A percentile compares a stretch with the other conserved stretches of the same genome.
These are phyloP conservation scores for Camelus bactrianus DNA, from an alignment of 2,113 vertebrate species.

Conservation along the genomic window DNA sequence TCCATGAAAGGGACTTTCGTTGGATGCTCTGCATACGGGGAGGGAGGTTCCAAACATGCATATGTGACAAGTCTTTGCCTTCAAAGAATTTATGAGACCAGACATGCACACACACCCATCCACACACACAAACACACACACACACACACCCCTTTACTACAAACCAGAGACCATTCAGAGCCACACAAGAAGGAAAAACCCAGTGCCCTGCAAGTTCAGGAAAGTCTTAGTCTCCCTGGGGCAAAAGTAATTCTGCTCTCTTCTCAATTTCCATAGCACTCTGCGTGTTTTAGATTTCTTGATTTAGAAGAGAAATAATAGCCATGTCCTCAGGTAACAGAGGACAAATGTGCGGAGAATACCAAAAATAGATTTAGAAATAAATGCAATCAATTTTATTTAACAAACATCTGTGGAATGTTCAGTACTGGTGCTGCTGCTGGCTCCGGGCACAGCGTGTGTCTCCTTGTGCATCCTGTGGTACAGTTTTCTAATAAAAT, in stretches of 20 bases:
- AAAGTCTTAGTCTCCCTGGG: neutral
- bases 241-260: neutral
- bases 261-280: neutral
- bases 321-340: neutral
- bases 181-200: neutral
- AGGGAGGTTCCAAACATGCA: neutral
- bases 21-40: neutral
- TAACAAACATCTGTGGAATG: neutral
- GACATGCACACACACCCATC: neutral
- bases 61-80: neutral
- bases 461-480: neutral
- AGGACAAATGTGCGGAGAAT: neutral
- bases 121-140: neutral
- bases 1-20: neutral
- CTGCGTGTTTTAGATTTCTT: neutral
- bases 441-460: too few species aligned
- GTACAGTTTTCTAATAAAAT: neutral
- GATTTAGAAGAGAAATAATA: neutral
- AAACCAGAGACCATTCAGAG: neutral
- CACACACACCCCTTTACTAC: neutral
- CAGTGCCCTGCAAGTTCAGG: neutral
- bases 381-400: neutral
- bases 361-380: neutral
- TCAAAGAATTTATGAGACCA: neutral
- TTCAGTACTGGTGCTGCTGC: neutral